Conservation (phyloP, 2,888 invertebrate genomes). For the Megastigmus dorsalis region DNA sequence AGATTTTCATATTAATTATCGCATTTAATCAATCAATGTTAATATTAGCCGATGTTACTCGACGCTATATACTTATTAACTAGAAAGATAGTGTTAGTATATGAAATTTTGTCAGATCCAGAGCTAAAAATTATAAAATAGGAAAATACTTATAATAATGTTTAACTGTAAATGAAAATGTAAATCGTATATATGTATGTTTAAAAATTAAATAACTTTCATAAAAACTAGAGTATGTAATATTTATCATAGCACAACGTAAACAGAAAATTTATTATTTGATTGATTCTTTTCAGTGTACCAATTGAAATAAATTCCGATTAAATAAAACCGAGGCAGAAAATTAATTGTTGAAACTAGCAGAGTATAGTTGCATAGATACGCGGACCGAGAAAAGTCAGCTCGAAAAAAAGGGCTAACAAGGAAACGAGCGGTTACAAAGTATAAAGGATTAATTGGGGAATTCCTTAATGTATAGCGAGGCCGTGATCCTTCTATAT, state of each 20-base stretch:
- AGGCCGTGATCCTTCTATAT: no score
- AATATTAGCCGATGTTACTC: neutral
- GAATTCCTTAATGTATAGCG: neutral
- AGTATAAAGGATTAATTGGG: slow-evolving; percentile 50
- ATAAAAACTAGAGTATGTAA: no score
- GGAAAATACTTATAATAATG: no score
- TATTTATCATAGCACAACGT: no score
- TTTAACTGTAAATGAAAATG: slow-evolving; percentile 15
- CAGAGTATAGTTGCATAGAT: neutral
- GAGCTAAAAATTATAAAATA: no score
- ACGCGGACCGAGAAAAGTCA: neutral
- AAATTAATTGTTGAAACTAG: slow-evolving; percentile 11
- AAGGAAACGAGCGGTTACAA: slow-evolving; percentile 50
- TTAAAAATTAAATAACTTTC: no score
- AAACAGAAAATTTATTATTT: no score
- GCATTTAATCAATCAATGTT: no score
- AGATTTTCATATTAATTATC: no score
- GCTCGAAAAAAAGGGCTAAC: slow-evolving; percentile 19
- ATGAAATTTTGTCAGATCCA: no score
- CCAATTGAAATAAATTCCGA: slow-evolving; percentile 14
- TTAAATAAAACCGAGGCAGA: slow-evolving; percentile 9
- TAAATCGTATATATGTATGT: neutral
- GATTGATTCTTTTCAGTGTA: no score
- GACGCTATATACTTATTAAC: neutral
- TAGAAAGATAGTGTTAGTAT: neutral